phyloP scores from a whole-genome alignment of 2,797 vertebrate genomes.

The Lagodon rhomboides region DNA sequence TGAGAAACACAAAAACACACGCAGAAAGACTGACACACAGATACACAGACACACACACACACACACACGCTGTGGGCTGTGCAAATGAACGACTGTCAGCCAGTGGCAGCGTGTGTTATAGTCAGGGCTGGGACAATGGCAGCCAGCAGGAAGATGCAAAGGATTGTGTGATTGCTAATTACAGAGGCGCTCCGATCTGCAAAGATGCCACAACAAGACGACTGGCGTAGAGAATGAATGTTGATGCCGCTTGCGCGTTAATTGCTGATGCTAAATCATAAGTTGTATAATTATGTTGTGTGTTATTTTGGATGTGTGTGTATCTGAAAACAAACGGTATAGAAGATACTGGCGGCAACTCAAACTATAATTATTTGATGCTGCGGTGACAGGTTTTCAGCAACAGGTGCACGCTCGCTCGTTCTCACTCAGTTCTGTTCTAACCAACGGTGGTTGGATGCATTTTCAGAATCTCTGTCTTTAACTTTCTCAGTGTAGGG shows the following conservation, averaged over 20 bases:
- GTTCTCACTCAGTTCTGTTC: slow-evolving; percentile 1
- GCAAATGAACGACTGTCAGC: slow-evolving; percentile 17
- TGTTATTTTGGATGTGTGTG: slow-evolving; percentile 28
- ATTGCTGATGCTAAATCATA: slow-evolving; percentile 69
- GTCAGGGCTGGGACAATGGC: slow-evolving; percentile 43
- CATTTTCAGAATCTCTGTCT: background rate
- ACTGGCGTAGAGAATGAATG: slow-evolving; percentile 57
- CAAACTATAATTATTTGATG: slow-evolving; percentile 61
- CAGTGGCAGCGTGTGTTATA: background rate
- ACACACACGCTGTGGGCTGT: slow-evolving; percentile 12
- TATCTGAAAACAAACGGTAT: slow-evolving; percentile 36
- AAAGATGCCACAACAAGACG: slow-evolving; percentile 56
- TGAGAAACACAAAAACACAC: slow-evolving; percentile 41
- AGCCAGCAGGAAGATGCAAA: slow-evolving; percentile 39
- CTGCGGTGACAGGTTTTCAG: slow-evolving; percentile 38
- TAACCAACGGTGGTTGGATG: slow-evolving; percentile 39
- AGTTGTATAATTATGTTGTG: slow-evolving; percentile 56
- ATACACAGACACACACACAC: background rate
- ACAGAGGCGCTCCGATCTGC: slow-evolving; percentile 46
- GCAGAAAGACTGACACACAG: background rate
- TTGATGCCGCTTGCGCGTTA: slow-evolving; percentile 47
- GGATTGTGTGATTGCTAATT: slow-evolving; percentile 74
- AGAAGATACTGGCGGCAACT: slow-evolving; percentile 8
- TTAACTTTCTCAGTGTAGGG: background rate
- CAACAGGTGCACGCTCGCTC: slow-evolving; percentile 43